These are phyloP conservation scores for Vireo griseus DNA, from an alignment of 2,797 vertebrate species.

Conservation along the genomic window DNA sequence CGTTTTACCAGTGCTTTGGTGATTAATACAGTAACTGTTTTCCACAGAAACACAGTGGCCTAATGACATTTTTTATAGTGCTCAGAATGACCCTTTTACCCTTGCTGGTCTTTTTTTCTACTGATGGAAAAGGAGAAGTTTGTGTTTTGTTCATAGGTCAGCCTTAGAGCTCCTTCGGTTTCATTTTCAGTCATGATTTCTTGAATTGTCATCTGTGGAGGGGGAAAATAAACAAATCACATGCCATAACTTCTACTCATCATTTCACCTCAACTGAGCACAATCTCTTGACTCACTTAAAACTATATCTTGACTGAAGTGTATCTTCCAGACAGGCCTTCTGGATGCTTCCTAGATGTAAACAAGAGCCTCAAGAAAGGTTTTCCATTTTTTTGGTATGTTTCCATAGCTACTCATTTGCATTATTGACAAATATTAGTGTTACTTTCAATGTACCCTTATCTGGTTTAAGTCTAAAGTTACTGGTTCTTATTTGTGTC, in stretches of 20 bases:
- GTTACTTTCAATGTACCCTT: not conserved
- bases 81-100: slow-evolving; percentile 67
- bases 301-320: not conserved
- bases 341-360: not conserved
- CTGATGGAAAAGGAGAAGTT: slow-evolving; percentile 73
- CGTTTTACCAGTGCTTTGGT: not conserved
- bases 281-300: not conserved
- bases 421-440: not conserved
- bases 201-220: slow-evolving; percentile 22
- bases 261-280: not conserved
- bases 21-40: not conserved
- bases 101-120: slow-evolving; percentile 70
- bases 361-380: not conserved
- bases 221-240: not conserved
- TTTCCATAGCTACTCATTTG: not conserved
- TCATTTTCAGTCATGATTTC: slow-evolving; percentile 68
- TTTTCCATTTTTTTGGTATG: not conserved
- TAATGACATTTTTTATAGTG: not conserved
- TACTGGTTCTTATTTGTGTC: not conserved
- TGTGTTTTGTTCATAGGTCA: slow-evolving; percentile 74
- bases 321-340: not conserved
- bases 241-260: not conserved
- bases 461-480: not conserved
- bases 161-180: slow-evolving; percentile 67
- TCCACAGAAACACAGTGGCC: not conserved